Base-by-base conservation (phyloP, 2,797 vertebrate species). In the Halcyon leucocephala region DNA sequence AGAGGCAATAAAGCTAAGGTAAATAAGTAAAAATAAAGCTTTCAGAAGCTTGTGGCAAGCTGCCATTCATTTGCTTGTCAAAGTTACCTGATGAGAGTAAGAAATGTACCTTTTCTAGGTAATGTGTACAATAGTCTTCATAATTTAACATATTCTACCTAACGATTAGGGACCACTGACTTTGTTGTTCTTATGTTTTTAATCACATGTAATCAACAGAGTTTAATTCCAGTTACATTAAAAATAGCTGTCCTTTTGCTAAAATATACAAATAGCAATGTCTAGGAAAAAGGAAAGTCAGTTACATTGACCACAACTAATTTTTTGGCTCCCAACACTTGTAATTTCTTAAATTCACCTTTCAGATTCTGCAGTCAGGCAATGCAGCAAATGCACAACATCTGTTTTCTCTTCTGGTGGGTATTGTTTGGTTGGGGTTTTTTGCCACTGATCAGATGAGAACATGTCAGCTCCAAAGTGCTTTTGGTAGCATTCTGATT, bases 361-460 rank as follows among this genome's bases (percentile, higher is more conserved):
- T 19, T 66, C 22, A 58, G 29, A 12, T 28, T 44, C 7, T 0
- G 0, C 7, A 6, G 21, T 15, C 22, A 41, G 26, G 14, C 16
- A 44, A 14, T 20, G 7, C 12, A 76, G 13, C 20, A 57, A 62
- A 51, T 64, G 11, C 13, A 41, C 15, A 33, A 18, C 15, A 4
- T 24, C 33, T 31, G 3, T n/a, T 77, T 60, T 8, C 29, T 42
- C 14, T 37, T 41, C 35, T 64, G 20, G 9, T 65, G 15, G 35
- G 29, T 18, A 60, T 31, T 69, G 5, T 37, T 52, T n/a, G 7
- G 54, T 17, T 22, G 37, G 37, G 4, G 21, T 17, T n/a, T 10
- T 12, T 16, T 6, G 7, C 6, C 24, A 37, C 5, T 17, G 14
- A 4, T 39, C 6, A 61, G 35, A 19, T 58, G 39, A 46, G 24